Base-by-base conservation (phyloP, 2,888 invertebrate species). In the Callimorpha dominula region DNA sequence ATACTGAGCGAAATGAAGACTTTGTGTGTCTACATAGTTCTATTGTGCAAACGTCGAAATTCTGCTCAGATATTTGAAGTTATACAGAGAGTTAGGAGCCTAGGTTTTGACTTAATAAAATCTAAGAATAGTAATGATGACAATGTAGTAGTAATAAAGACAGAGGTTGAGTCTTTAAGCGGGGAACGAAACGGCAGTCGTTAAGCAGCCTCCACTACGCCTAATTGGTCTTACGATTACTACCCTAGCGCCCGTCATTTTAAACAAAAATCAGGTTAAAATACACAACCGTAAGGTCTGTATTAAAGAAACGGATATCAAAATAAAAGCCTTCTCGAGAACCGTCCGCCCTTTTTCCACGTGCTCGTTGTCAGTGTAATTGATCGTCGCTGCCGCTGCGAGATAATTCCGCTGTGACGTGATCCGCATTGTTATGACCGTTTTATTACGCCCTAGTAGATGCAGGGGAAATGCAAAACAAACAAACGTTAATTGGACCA, bases 381-480 rank as follows among this genome's bases (percentile, higher is more conserved):
- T 94, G 94, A 95, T 95, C 93, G 94, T 90, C 90, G 89, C 87
- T 88, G 90, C 91, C 91, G 90, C 89, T 86, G 91, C 91, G 91
- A 94, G 94, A 94, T 94, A 94, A 94, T 93, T 93, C 93, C 89
- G 87, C 80, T 83, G 90, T 94, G 93, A 94, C 94, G 94, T 94
- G 94, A 94, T 93, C 93, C 91, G 94, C 93, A 94, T 94, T 93
- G 92, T 92, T 91, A 89, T 89, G 87, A 89, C 88, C 87, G 89
- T 92, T 93, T 92, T 92, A 92, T 92, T 91, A 88, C 89, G 85
- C 85, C 87, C 86, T 89, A 85, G 85, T 82, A 88, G 88, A 88
- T 90, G 90, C 90, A 90, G 84, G 87, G 90, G 89, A 91, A 91
- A 93, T 92, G 91, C 90, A 91, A 92, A 93, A 91, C 90, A 92